Evolutionary conservation across 37 sponge, comb jelly and placozoan species (phyloP), one percentile per base, ranked within the genome.

Genomic region (Crambe crambe): DNA sequence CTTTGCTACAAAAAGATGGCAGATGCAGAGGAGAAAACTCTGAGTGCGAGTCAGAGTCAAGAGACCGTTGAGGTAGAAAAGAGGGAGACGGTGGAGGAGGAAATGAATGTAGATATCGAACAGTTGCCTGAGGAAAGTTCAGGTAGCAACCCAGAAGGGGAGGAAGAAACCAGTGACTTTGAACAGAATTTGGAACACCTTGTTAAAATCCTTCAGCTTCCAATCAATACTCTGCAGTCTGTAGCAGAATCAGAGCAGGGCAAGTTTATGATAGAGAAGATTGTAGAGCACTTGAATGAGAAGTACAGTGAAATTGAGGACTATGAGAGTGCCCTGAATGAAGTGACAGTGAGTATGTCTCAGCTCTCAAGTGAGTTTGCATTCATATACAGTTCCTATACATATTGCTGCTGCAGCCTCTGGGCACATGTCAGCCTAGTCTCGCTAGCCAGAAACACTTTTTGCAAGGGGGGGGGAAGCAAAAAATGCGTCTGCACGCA

Each of bases 121-220:
- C 23, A 37, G 9, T n/a, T n/a, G n/a, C 43, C 37, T 32, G 58
- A 75, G 31, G 58, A 30, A 22, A 66, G 27, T 5, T 26, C 26
- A 21, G 74, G 51, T 6, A 68, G 35, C 3, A 65, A 77, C 18
- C 54, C 72, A 0, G 86, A 60, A 34, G 86, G 72, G 31, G 86
- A 73, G 30, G 74, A 78, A 22, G 79, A 85, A 40, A 64, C 36
- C 36, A 26, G 3, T 37, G 63, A 54, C 25, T 25, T 65, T 22
- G 65, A 54, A 72, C 58, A 65, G 74, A 9, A 31, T 64, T 30
- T 31, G 59, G n/a, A n/a, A 57, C 42, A 57, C 6, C 27, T 42
- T 12, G 34, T 18, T 38, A 39, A 75, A 9, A 12, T 69, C 22
- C 40, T 36, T 25, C 68, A 44, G 57, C 58, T 79, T 25, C 18